Evolutionary conservation across 2,113 vertebrate genomes (phyloP).

Genomic region (Cynopterus brachyotis): DNA sequence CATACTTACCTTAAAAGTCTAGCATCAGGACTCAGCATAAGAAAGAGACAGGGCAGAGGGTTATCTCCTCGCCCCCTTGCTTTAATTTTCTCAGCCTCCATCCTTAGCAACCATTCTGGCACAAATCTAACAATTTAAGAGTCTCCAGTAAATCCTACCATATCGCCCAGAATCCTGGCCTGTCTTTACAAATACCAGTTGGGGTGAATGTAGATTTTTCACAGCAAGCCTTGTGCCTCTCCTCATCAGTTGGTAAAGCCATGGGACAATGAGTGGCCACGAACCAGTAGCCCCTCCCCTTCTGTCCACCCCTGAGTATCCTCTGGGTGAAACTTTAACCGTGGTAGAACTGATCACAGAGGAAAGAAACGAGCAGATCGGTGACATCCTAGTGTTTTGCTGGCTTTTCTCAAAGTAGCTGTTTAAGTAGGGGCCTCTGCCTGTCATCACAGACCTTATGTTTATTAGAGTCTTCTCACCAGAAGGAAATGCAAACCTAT

Average conservation of each 20-base stretch:
- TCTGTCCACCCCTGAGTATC: not conserved
- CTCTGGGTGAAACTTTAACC: not conserved
- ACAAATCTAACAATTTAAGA: not conserved
- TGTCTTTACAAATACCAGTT: not conserved
- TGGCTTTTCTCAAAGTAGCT: not conserved
- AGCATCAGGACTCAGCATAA: not conserved
- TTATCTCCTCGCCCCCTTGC: not conserved
- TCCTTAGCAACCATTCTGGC: not conserved
- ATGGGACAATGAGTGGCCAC: not conserved
- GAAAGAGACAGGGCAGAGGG: not conserved
- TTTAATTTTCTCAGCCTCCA: not conserved
- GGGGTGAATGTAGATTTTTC: not conserved
- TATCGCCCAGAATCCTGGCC: not conserved
- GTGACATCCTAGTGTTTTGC: not conserved
- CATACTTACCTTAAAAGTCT: accelerated
- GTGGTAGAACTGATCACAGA: not conserved
- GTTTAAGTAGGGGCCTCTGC: not conserved
- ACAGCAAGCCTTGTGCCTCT: not conserved
- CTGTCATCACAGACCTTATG: not conserved
- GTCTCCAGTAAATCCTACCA: not conserved
- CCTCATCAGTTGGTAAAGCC: not conserved
- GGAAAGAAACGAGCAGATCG: not conserved
- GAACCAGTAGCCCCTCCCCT: not conserved
- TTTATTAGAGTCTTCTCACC: not conserved
- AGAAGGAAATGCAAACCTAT: not conserved